Percentiles rank a stretch among this genome's conserved stretches.
phyloP scores from a whole-genome alignment of 2,888 invertebrate genomes.

The Trissoscelio sp. region DNA sequence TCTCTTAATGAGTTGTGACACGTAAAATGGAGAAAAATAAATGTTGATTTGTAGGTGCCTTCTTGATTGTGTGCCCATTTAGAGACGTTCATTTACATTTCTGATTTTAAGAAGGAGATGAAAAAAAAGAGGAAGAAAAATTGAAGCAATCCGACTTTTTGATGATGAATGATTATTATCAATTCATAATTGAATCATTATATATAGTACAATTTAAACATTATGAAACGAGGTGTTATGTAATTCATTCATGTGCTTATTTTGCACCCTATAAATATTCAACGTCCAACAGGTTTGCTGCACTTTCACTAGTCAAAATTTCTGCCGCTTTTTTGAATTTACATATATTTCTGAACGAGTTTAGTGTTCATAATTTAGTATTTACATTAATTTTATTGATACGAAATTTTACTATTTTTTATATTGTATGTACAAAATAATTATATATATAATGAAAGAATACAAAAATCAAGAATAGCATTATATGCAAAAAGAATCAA shows the following conservation, averaged over 20 bases:
- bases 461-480: too few species aligned
- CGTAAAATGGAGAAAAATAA: background rate
- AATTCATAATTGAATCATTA: constrained; percentile 10
- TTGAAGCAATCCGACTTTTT: background rate
- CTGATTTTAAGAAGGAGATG: too few species aligned
- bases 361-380: too few species aligned
- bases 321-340: constrained; percentile 3
- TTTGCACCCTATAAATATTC: constrained; percentile 32
- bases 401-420: too few species aligned
- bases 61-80: background rate
- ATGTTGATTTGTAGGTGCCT: constrained; percentile 1
- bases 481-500: too few species aligned
- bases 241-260: constrained; percentile 16
- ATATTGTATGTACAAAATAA: too few species aligned
- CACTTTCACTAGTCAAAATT: constrained; percentile 31
- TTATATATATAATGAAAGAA: too few species aligned
- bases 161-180: constrained; percentile 8
- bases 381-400: too few species aligned
- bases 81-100: constrained; percentile 7
- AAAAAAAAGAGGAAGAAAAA: too few species aligned
- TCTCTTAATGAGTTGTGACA: constrained; percentile 4
- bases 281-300: constrained; percentile 8
- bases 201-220: background rate
- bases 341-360: too few species aligned
- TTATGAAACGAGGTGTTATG: constrained; percentile 12